Base-by-base conservation (phyloP, 2,888 invertebrate species). In the Lepidocyrtinus sp. region DNA sequence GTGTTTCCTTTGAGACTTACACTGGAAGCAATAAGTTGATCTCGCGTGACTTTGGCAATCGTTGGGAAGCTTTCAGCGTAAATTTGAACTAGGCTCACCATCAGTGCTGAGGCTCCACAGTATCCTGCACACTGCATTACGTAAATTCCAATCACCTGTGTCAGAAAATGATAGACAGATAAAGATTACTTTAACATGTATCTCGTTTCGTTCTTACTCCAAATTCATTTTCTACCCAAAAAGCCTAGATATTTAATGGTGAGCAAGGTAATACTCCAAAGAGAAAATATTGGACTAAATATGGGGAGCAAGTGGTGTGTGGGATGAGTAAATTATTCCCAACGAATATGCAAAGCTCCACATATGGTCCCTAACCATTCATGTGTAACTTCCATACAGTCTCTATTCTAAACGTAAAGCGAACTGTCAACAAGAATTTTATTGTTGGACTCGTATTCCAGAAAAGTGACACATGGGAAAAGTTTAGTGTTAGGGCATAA, bases 41-140 rank as follows among this genome's bases (percentile, higher is more conserved):
- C 93, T 88, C 92, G 92, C 86, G 93, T 93, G 89, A 93, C 92
- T 88, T 92, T 92, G 84, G 93, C 92, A 86, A 93, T 93, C 93
- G 92, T 93, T 78, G 90, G 90, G 88, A 92, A 92, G 88, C 91
- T 91, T 88, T 90, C 93, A 88, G 88, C 87, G 84, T 88, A 89
- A 27, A 87, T 87, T 83, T 88, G 88, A 70, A 88, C 87, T 90
- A 93, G 92, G 88, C 93, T 92, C 87, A 93, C 91, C 87, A 93
- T 91, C 87, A 94, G 89, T 87, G 93, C 92, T 85, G 93, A 92
- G 88, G 79, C 79, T 76, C 93, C 90, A 88, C 93, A 91, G 73
- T 84, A 86, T 72, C 84, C 86, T 50, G 85, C 83, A 76, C 81
- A 86, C 70, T 86, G 83, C 84, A 84, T 86, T 63, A 84, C 81